A percentile compares a stretch with the other conserved stretches of the same genome.
phyloP scores from a whole-genome alignment of 2,797 vertebrate species.

The Argya squamiceps region DNA sequence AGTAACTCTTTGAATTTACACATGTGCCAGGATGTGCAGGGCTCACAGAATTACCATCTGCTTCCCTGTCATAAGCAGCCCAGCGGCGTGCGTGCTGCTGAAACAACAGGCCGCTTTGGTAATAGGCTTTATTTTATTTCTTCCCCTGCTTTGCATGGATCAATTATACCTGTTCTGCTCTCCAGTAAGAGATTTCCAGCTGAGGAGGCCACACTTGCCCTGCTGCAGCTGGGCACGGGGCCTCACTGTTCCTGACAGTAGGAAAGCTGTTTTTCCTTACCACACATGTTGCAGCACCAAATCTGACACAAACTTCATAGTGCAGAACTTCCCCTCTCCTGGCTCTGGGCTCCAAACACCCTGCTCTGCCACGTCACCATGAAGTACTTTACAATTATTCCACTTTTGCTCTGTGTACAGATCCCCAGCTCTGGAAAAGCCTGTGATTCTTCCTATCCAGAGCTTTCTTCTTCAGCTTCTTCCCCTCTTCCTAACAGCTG shows the following conservation, averaged over 20 bases:
- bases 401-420: background rate
- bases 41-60: constrained; percentile 66
- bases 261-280: background rate
- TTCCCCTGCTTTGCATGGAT: background rate
- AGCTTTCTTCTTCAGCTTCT: background rate
- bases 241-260: background rate
- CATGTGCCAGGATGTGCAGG: constrained; percentile 42
- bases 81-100: background rate
- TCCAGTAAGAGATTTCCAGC: background rate
- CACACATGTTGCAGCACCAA: background rate
- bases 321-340: background rate
- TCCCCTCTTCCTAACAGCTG: background rate
- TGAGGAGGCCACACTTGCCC: background rate
- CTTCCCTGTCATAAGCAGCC: constrained; percentile 54
- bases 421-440: background rate
- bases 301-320: background rate
- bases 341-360: background rate
- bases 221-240: background rate
- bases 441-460: rapidly evolving
- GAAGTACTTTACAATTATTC: background rate
- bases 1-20: constrained; percentile 63
- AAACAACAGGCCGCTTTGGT: background rate
- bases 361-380: background rate
- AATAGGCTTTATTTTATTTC: constrained; percentile 31
- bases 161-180: background rate